These are phyloP conservation scores for Podarcis muralis DNA, from an alignment of 2,113 vertebrate species.

Conservation along the genomic window DNA sequence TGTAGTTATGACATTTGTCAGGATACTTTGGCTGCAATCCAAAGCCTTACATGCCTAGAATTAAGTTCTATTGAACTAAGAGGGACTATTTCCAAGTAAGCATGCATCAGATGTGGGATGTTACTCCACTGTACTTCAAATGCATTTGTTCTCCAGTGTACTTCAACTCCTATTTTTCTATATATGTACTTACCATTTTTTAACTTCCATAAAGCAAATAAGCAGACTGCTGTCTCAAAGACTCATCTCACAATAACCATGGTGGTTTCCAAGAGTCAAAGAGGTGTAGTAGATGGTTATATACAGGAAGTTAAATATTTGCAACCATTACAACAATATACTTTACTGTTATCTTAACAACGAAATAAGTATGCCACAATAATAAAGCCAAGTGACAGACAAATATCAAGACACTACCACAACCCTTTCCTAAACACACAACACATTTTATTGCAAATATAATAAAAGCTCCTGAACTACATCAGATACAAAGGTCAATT, in stretches of 20 bases:
- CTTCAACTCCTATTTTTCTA: neutral
- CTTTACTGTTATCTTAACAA: neutral
- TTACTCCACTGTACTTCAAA: neutral
- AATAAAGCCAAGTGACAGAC: neutral
- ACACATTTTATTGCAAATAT: neutral
- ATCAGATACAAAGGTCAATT: neutral
- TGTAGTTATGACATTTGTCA: neutral
- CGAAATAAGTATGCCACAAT: accelerated
- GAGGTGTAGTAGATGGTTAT: neutral
- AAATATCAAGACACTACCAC: neutral
- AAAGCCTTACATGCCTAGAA: neutral
- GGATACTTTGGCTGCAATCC: neutral
- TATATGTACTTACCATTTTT: neutral
- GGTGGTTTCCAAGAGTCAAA: neutral
- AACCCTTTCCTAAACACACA: neutral
- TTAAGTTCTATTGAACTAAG: neutral
- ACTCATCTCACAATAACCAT: neutral
- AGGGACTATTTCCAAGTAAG: neutral
- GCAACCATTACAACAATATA: neutral
- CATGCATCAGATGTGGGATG: neutral
- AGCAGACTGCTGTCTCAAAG: neutral
- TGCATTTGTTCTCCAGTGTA: neutral
- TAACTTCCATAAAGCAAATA: neutral
- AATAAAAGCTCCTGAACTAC: neutral
- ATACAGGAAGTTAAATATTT: neutral